A percentile compares a stretch with the other conserved stretches of the same genome.
Evolutionary conservation across 2,888 invertebrate species (phyloP).

Genomic region (Cylindroiulus punctatus): DNA sequence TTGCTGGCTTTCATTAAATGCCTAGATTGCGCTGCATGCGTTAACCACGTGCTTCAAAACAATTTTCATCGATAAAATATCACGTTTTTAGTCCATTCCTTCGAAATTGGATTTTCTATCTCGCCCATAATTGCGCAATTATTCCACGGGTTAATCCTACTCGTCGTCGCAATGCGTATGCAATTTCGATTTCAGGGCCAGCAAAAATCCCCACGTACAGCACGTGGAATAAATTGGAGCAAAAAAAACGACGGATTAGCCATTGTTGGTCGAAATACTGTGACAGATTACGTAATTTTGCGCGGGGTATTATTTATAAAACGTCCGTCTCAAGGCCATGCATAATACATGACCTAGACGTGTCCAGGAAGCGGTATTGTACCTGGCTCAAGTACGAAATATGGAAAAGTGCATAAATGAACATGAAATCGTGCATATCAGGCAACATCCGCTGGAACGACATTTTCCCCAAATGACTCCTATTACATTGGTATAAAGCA

Average conservation of each 20-base stretch:
- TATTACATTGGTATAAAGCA: conserved; percentile 21
- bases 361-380: conserved; percentile 30
- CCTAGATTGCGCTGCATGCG: too few species aligned
- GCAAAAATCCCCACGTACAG: not conserved
- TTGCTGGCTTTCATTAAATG: too few species aligned
- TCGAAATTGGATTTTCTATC: not conserved
- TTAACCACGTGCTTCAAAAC: too few species aligned
- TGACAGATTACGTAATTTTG: not conserved
- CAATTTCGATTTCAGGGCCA: conserved; percentile 5
- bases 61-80: too few species aligned
- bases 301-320: not conserved
- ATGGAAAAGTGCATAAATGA: not conserved
- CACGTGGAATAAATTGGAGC: not conserved
- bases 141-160: not conserved
- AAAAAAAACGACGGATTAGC: not conserved
- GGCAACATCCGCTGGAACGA: conserved; percentile 8
- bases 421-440: conserved; percentile 36
- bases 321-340: not conserved
- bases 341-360: conserved; percentile 45
- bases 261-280: conserved; percentile 15
- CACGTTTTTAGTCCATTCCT: too few species aligned
- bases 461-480: conserved; percentile 18
- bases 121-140: not conserved
- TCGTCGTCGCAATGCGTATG: not conserved
- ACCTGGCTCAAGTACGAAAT: conserved; percentile 12